Percentiles rank a stretch among this genome's conserved stretches.
phyloP scores from a whole-genome alignment of 2,113 vertebrate species.

The Calidris pugnax region DNA sequence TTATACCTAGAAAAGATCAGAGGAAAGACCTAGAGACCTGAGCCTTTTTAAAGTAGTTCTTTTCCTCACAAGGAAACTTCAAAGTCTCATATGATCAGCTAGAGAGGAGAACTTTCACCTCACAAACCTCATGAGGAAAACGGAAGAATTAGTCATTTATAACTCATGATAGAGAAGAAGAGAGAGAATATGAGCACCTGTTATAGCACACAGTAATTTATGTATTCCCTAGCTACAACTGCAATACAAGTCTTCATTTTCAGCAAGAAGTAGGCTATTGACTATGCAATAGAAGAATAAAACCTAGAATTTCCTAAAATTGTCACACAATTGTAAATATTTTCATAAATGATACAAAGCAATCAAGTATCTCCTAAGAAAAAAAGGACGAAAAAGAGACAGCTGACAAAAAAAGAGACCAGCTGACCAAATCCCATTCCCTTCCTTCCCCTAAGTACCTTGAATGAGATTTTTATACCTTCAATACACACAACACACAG shows the following conservation, averaged over 20 bases:
- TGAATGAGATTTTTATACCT: not conserved
- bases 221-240: not conserved
- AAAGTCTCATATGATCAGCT: not conserved
- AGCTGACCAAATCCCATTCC: not conserved
- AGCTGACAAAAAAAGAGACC: not conserved
- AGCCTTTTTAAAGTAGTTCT: not conserved
- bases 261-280: not conserved
- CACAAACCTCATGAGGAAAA: not conserved
- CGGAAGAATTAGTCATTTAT: not conserved
- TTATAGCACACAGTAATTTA: not conserved
- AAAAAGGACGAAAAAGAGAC: not conserved
- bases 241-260: not conserved
- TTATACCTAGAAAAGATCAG: not conserved
- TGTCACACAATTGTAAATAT: not conserved
- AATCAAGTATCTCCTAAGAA: not conserved
- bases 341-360: not conserved
- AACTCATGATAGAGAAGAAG: not conserved
- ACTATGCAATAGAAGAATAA: not conserved
- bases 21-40: not conserved
- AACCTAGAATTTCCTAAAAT: not conserved
- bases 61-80: not conserved
- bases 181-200: not conserved
- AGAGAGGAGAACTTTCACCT: not conserved
- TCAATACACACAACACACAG: not conserved
- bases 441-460: not conserved